Percentiles rank a stretch among this genome's conserved stretches.
Evolutionary conservation across 2,113 vertebrate genomes (phyloP).

Genomic region (Dromiciops gliroides): DNA sequence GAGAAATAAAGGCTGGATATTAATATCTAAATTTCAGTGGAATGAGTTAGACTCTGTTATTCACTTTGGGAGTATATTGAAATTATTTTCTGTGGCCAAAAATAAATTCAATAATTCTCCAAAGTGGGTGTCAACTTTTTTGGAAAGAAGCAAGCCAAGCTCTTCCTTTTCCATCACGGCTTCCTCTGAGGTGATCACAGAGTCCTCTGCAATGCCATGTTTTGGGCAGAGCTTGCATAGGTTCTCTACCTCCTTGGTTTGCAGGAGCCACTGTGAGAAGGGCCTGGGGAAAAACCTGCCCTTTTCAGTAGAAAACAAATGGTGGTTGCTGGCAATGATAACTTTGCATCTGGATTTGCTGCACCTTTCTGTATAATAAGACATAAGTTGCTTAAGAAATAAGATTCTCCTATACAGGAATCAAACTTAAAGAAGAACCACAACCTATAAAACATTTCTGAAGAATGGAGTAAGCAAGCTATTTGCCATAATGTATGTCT

Average conservation of each 20-base stretch:
- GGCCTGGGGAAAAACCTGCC: constrained; percentile 97
- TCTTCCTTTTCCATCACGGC: neutral
- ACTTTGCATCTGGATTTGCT: constrained; percentile 92
- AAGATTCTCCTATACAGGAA: constrained; percentile 72
- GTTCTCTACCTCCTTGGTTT: constrained; percentile 92
- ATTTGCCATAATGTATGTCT: constrained; percentile 50
- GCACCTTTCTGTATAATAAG: constrained; percentile 94
- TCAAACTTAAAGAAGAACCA: constrained; percentile 71
- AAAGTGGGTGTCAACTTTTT: neutral
- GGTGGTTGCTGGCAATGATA: constrained; percentile 91
- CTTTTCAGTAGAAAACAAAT: constrained; percentile 96
- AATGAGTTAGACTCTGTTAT: neutral
- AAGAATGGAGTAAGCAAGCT: constrained; percentile 59
- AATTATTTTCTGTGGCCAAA: neutral
- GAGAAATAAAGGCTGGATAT: neutral
- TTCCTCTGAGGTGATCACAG: neutral
- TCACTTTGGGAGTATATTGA: neutral
- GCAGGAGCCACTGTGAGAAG: constrained; percentile 92
- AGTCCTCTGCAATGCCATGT: constrained; percentile 77
- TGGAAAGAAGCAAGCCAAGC: neutral
- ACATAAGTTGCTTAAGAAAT: constrained; percentile 97
- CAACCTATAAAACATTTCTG: constrained; percentile 34
- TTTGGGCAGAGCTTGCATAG: constrained; percentile 88
- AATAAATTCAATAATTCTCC: neutral
- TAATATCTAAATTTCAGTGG: neutral